Base-by-base conservation (phyloP, 2,113 vertebrate species). In the Anolis carolinensis region DNA sequence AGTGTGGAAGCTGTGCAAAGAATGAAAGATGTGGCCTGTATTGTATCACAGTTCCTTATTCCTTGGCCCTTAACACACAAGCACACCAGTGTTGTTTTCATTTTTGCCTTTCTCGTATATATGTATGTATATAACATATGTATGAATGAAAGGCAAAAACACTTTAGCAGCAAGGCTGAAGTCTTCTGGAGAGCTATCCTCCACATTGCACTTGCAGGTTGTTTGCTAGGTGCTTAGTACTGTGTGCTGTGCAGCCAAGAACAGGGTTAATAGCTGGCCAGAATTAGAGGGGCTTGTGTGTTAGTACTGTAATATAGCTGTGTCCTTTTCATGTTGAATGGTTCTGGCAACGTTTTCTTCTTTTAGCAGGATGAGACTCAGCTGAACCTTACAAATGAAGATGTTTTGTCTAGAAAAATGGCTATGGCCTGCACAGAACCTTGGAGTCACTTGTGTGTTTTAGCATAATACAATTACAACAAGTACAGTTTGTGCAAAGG, bases 1-100 rank as follows among this genome's bases (percentile, higher is more conserved):
- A 81, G 68, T 67, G 59, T 74, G 70, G 70, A 81, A 81, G 59
- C 71, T 75, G 78, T 74, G 78, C 85, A 81, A 59, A 81, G 79
- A 74, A 74, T 36, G 36, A 65, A 71, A 70, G 78, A 65, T 67
- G 55, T 50, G 71, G 72, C 55, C 85, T 73, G 68, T 59, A 52
- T 73, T 73, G 68, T 59, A 52, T 73, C 70, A 48, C 68, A 50
- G 32, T 86, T 73, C 77, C 39, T 86, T 81, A 55, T 74, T 34
- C 48, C 52, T 44, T 73, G 84, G 71, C 71, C 36, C 20, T 50
- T 80, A 63, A 79, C 39, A 63, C 72, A 71, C 70, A 74, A 55
- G 27, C 48, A 39, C 84, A 50, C 44, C 36, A 77, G 50, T 36
- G 62, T 62, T 9, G 39, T 27, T 62, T 73, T 74, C 59, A 72